A percentile compares a stretch with the other conserved stretches of the same genome.
These are phyloP conservation scores for Sycophaga agraensis DNA, from an alignment of 1,140 invertebrate genomes.

Conservation along the genomic window DNA sequence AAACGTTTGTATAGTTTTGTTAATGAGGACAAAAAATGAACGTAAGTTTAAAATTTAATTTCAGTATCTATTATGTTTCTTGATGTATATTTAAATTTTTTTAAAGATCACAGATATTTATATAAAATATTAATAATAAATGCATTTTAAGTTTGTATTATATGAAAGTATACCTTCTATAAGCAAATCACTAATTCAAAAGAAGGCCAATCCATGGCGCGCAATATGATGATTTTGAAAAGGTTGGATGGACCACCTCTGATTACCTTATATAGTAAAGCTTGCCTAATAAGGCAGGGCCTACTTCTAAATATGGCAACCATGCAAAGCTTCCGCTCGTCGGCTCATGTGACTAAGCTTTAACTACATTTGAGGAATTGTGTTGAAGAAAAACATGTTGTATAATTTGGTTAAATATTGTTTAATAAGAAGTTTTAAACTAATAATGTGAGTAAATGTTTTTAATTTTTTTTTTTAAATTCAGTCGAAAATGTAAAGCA, in stretches of 20 bases:
- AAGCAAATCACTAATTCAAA: no score
- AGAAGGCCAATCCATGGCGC: no score
- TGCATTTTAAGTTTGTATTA: no score
- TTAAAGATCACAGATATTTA: no score
- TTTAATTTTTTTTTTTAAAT: slow-evolving; percentile 17
- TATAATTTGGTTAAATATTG: neutral
- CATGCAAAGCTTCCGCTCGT: slow-evolving; percentile 57
- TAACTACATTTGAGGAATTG: slow-evolving; percentile 17
- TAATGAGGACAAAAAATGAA: no score
- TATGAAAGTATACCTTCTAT: no score
- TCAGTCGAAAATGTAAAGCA: slow-evolving; percentile 3
- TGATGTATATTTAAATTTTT: no score
- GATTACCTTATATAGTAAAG: slow-evolving; percentile 72
- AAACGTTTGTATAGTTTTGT: no score
- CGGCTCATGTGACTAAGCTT: slow-evolving; percentile 31
- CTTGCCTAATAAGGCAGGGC: slow-evolving; percentile 73
- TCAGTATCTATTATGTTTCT: no score
- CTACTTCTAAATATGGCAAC: slow-evolving; percentile 74
- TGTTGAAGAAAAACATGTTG: slow-evolving; percentile 28
- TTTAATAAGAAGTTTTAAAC: no score
- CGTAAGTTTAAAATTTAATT: no score
- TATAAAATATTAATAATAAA: no score
- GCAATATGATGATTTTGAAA: slow-evolving; percentile 42
- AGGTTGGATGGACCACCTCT: slow-evolving; percentile 54
- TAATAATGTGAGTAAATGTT: neutral